A percentile compares a stretch with the other conserved stretches of the same genome.
These are phyloP conservation scores for Hydractinia symbiolongicarpus DNA, from an alignment of 30 jellyfish, hydroid and myxozoan genomes.

Conservation along the genomic window DNA sequence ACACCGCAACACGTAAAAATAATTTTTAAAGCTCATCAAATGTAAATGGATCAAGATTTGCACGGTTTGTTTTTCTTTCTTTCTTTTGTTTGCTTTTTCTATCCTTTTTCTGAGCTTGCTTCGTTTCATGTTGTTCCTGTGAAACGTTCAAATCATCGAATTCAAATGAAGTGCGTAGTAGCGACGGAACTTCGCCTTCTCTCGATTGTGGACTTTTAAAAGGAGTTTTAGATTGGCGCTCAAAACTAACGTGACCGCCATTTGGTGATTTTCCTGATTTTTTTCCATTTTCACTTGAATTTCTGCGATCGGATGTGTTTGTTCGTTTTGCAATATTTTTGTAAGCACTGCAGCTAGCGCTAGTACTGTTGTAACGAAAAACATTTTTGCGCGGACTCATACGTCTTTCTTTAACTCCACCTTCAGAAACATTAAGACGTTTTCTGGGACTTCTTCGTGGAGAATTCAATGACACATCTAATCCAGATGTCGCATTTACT, in stretches of 20 bases:
- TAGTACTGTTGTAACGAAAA: neutral
- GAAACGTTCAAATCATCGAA: neutral
- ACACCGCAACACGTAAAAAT: too few relatives aligned
- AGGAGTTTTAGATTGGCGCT: conserved; percentile 1
- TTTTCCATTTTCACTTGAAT: neutral
- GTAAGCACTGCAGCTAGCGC: neutral
- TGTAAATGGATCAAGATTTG: too few relatives aligned
- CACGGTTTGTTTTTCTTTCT: too few relatives aligned
- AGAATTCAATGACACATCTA: too few relatives aligned
- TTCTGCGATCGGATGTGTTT: too few relatives aligned
- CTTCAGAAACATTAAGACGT: neutral
- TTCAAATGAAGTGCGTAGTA: neutral
- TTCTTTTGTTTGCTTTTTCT: too few relatives aligned
- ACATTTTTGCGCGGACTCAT: conserved; percentile 5
- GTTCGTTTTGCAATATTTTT: neutral
- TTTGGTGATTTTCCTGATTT: neutral
- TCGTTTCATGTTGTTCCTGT: too few relatives aligned
- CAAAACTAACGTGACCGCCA: neutral
- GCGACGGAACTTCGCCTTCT: neutral
- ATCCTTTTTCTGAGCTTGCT: too few relatives aligned
- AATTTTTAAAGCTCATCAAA: too few relatives aligned
- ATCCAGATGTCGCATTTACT: too few relatives aligned
- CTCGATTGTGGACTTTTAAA: neutral
- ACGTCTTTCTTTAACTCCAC: neutral
- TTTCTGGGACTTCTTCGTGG: neutral